Conservation (phyloP, 2,888 invertebrate species). For the Adelphocoris suturalis region DNA sequence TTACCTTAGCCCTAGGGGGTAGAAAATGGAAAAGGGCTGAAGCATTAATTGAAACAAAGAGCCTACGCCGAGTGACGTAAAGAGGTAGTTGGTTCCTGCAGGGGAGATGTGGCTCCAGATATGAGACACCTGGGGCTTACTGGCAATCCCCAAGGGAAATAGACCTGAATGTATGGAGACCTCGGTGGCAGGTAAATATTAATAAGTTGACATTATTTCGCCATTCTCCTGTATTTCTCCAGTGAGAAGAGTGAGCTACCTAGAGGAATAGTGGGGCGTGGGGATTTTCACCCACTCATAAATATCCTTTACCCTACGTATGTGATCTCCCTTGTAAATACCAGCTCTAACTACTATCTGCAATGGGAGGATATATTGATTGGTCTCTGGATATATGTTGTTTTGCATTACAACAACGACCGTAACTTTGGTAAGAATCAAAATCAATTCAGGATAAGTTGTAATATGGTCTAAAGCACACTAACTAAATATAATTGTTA, state of each 20-base stretch:
- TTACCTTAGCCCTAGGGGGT: background rate
- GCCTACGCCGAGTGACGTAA: constrained; percentile 22
- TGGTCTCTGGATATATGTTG: too few relatives aligned
- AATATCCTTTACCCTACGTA: background rate
- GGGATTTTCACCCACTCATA: background rate
- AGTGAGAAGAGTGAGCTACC: background rate
- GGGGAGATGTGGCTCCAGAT: background rate
- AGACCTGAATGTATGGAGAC: constrained; percentile 36
- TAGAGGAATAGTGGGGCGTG: background rate
- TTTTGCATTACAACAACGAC: too few relatives aligned
- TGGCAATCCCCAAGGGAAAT: constrained; percentile 7
- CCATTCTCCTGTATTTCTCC: background rate
- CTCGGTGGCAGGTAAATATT: background rate
- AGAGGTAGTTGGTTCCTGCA: constrained; percentile 31
- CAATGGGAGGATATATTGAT: too few relatives aligned
- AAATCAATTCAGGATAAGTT: too few relatives aligned
- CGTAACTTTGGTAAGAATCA: too few relatives aligned
- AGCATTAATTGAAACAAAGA: constrained; percentile 39
- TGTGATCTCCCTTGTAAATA: constrained; percentile 8
- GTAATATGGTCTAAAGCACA: too few relatives aligned
- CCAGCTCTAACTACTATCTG: background rate
- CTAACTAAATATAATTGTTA: too few relatives aligned
- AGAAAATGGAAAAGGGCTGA: background rate
- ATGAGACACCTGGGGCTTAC: constrained; percentile 14
- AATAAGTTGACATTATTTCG: constrained; percentile 18